Percentiles rank a stretch among this genome's conserved stretches.
phyloP scores from a whole-genome alignment of 1,140 invertebrate genomes.

The Drosophila aff. region DNA sequence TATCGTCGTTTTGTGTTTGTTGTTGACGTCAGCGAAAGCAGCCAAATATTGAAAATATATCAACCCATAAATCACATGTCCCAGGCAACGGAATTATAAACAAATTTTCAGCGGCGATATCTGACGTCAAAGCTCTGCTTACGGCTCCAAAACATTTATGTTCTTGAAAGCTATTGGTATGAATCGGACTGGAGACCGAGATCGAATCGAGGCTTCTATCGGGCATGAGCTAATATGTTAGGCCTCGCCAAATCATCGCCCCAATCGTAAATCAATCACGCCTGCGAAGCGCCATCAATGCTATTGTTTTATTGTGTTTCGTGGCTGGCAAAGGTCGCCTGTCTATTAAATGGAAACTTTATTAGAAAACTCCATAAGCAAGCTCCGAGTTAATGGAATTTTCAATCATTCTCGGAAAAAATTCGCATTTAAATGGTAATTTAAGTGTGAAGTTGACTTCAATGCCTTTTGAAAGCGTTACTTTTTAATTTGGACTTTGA shows the following conservation, averaged over 20 bases:
- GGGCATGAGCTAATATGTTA: slow-evolving; percentile 12
- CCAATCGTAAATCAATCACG: slow-evolving; percentile 70
- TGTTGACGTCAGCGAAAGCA: slow-evolving; percentile 71
- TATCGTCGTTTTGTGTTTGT: slow-evolving; percentile 39
- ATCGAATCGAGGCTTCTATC: too few relatives aligned
- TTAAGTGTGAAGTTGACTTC: slow-evolving; percentile 4
- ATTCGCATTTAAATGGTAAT: slow-evolving; percentile 6
- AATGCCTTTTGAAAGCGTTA: slow-evolving; percentile 1
- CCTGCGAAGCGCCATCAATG: slow-evolving; percentile 46
- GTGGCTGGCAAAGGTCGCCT: slow-evolving; percentile 57
- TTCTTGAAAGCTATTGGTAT: not conserved
- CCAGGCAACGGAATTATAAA: slow-evolving; percentile 17
- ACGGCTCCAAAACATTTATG: not conserved
- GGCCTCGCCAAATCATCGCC: slow-evolving; percentile 31
- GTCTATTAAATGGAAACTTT: slow-evolving; percentile 61
- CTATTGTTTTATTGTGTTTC: slow-evolving; percentile 54
- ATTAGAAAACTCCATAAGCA: slow-evolving; percentile 60
- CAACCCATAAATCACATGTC: slow-evolving; percentile 60
- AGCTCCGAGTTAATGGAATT: slow-evolving; percentile 37
- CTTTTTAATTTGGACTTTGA: not conserved
- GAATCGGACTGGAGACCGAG: not conserved
- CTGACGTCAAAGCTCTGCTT: slow-evolving; percentile 42
- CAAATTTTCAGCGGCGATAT: slow-evolving; percentile 2
- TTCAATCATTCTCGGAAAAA: slow-evolving; percentile 12
- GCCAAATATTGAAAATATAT: slow-evolving; percentile 38